Base-by-base conservation (phyloP, 2,113 vertebrate genomes). In the Struthidea cinerea region DNA sequence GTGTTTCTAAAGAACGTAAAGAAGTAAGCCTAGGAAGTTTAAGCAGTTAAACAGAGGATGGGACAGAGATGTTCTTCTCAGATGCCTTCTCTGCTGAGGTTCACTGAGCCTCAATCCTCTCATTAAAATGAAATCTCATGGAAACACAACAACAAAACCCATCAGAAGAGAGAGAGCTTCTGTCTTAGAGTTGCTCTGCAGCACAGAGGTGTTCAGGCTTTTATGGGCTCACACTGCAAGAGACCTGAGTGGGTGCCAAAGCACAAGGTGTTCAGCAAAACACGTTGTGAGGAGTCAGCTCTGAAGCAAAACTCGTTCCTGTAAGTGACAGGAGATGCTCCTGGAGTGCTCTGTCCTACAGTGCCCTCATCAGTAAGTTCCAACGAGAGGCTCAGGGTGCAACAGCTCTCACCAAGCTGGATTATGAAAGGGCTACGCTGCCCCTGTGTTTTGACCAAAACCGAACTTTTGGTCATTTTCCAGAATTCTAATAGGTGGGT, bases 301-400 rank as follows among this genome's bases (percentile, higher is more conserved):
- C 88, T 46, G 52, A 93, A 77, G 55, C 79, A 55, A 94, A 93
- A 44, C 5, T 1, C 5, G 9, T 47, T 92, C 37, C 41, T 44
- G 56, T 59, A 74, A 84, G 81, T 13, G 80, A 71, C 33, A 79
- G 82, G 42, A 91, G 93, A 91, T 37, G 61, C 47, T 69, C 71
- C 23, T 23, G 32, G 80, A 93, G 88, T 84, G 79, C 68, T 84
- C 68, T 93, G 92, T 90, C 93, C 93, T 94, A 64, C 57, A 88
- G 76, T 90, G 88, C 86, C 92, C 86, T 93, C 93, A 78, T 56
- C 94, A 92, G 88, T 84, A 92, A 93, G 52, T 77, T 89, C 82
- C 82, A 85, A 11, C 0, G 2, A 46, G 79, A 90, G 44, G 69
- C 32, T n/a, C 42, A 53, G 59, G 65, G 84, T 80, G 79, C 67